phyloP scores from a whole-genome alignment of 2,113 vertebrate genomes.

The Neolamprologus variostigma region DNA sequence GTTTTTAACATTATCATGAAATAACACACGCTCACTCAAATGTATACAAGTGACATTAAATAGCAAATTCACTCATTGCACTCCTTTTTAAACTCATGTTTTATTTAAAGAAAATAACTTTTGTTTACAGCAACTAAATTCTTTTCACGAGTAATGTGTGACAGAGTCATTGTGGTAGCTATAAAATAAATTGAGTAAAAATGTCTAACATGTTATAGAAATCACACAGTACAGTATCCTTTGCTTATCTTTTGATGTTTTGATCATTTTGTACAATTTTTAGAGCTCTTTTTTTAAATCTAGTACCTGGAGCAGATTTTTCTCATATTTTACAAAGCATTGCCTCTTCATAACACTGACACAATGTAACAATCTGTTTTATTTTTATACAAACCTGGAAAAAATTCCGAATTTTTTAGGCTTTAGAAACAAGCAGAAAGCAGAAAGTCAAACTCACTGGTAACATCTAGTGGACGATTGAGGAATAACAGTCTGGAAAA shows the following conservation, averaged over 20 bases:
- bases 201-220: not conserved
- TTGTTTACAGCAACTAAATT: not conserved
- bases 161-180: not conserved
- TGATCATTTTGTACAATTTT: fast-evolving
- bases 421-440: fast-evolving
- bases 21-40: not conserved
- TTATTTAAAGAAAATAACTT: fast-evolving
- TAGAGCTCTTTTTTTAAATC: fast-evolving
- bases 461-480: not conserved
- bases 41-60: not conserved
- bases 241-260: not conserved
- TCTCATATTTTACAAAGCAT: not conserved
- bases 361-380: not conserved
- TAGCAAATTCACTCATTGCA: not conserved
- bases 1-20: not conserved
- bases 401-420: fast-evolving
- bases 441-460: not conserved
- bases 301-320: fast-evolving
- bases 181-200: fast-evolving
- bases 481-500: not conserved
- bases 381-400: not conserved
- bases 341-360: not conserved
- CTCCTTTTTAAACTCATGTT: not conserved
- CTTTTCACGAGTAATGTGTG: fast-evolving
- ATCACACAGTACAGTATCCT: fast-evolving